These are phyloP conservation scores for Drosophila ananassae DNA, from an alignment of 1,140 invertebrate genomes.

Conservation along the genomic window DNA sequence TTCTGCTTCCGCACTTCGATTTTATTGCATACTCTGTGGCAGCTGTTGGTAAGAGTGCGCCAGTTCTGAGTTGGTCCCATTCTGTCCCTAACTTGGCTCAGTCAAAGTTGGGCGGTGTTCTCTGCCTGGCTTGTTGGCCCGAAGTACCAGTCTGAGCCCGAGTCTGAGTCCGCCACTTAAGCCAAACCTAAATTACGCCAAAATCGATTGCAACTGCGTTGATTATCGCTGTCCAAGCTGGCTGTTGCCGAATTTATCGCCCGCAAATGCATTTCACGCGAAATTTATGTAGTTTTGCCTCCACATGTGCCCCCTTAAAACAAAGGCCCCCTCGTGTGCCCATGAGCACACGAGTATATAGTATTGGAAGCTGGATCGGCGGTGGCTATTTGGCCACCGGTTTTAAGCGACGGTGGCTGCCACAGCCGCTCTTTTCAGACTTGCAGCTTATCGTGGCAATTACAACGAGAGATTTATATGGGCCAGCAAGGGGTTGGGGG, in stretches of 20 bases:
- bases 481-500: conserved; percentile 26
- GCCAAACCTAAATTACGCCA: conserved; percentile 79
- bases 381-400: conserved; percentile 65
- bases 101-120: conserved; percentile 22
- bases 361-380: conserved; percentile 36
- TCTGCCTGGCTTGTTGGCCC: conserved; percentile 51
- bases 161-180: conserved; percentile 55
- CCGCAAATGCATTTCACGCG: conserved; percentile 78
- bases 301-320: conserved; percentile 6
- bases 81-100: conserved; percentile 14
- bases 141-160: background rate
- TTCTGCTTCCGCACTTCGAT: background rate
- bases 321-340: conserved; percentile 19
- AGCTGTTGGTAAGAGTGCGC: conserved; percentile 6
- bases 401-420: conserved; percentile 63
- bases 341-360: conserved; percentile 27
- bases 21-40: background rate
- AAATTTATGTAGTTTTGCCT: conserved; percentile 75
- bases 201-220: conserved; percentile 82
- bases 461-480: conserved; percentile 79
- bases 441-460: conserved; percentile 73
- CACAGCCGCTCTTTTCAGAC: conserved; percentile 45
- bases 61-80: background rate
- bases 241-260: conserved; percentile 76
- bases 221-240: conserved; percentile 69